A percentile compares a stretch with the other conserved stretches of the same genome.
These are phyloP conservation scores for Micrastur ruficollis DNA, from an alignment of 2,797 vertebrate genomes.

Conservation along the genomic window DNA sequence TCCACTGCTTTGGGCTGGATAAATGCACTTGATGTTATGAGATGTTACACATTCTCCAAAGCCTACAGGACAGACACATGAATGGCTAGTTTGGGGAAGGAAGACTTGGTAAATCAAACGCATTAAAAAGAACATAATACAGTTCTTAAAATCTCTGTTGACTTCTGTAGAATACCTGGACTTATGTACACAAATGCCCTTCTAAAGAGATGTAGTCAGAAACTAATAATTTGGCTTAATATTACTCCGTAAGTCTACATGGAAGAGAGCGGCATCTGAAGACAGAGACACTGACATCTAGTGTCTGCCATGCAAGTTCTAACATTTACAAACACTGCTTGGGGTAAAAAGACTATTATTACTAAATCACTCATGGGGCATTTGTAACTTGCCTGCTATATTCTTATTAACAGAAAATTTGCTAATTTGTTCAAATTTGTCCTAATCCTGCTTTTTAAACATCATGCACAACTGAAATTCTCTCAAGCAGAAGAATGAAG, in stretches of 20 bases:
- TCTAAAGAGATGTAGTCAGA: not conserved
- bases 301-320: not conserved
- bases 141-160: not conserved
- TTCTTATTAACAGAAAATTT: not conserved
- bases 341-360: not conserved
- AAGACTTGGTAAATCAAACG: not conserved
- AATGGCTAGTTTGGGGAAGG: not conserved
- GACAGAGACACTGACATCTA: conserved; percentile 35
- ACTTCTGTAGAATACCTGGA: not conserved
- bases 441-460: not conserved
- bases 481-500: not conserved
- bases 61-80: not conserved
- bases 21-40: not conserved
- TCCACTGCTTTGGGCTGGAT: not conserved
- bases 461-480: not conserved
- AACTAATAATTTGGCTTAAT: not conserved
- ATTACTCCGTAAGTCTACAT: not conserved
- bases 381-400: not conserved
- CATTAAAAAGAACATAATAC: not conserved
- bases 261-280: not conserved
- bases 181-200: not conserved
- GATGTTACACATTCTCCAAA: not conserved
- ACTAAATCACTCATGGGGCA: not conserved
- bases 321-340: not conserved
- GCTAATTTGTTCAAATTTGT: not conserved